These are phyloP conservation scores for Xenops minutus DNA, from an alignment of 2,797 vertebrate genomes.

Conservation along the genomic window DNA sequence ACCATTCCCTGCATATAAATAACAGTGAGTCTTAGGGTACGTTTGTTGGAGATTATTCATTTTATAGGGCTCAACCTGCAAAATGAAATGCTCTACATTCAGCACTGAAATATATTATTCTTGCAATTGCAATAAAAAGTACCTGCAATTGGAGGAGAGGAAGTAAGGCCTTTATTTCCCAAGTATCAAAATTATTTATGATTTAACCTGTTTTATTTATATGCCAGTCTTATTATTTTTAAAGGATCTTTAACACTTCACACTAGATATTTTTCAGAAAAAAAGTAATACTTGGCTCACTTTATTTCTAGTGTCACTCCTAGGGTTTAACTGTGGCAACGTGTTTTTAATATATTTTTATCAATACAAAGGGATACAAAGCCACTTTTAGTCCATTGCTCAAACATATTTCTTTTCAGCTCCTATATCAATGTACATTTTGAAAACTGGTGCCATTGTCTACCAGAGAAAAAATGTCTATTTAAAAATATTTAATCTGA, in stretches of 20 bases:
- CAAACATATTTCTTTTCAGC: neutral
- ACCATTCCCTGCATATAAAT: neutral
- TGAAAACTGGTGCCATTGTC: conserved; percentile 5
- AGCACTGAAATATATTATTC: neutral
- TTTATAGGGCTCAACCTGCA: neutral
- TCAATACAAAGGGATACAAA: neutral
- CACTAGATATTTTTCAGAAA: neutral
- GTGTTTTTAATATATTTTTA: conserved; percentile 27
- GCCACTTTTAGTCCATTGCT: neutral
- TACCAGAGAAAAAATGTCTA: neutral
- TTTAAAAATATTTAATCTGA: conserved; percentile 66
- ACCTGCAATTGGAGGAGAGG: neutral
- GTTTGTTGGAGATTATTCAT: neutral
- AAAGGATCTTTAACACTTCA: neutral
- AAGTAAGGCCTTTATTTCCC: neutral
- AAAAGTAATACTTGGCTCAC: neutral
- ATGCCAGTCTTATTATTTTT: neutral
- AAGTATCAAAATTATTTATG: neutral
- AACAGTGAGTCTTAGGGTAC: neutral
- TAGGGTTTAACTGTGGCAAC: neutral
- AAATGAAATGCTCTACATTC: neutral
- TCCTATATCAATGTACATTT: neutral
- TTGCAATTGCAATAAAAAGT: neutral
- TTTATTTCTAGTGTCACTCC: neutral
- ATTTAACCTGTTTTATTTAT: neutral